Evolutionary conservation across 92 coral and sea anemone genomes (phyloP).

Genomic region (Zoanthus sociatus): DNA sequence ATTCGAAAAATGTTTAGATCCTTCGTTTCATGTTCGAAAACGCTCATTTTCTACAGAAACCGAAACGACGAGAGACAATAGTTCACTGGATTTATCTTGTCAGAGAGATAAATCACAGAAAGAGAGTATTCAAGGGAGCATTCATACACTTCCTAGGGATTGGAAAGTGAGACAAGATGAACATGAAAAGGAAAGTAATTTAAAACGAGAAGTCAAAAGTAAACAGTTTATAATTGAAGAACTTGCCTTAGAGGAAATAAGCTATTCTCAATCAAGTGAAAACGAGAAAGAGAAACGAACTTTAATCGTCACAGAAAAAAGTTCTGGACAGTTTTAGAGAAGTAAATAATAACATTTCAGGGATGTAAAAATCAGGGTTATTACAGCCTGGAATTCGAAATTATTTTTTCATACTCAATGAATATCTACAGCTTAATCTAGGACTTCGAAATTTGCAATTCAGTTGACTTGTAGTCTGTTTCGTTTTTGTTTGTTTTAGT

Average conservation of each 20-base stretch:
- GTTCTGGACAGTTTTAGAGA: neutral
- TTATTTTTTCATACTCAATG: neutral
- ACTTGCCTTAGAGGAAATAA: neutral
- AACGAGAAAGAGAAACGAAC: neutral
- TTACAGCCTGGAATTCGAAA: neutral
- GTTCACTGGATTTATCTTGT: neutral
- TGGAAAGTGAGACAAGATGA: conserved; percentile 6
- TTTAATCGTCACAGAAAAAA: neutral
- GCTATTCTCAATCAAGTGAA: neutral
- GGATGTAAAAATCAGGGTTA: neutral
- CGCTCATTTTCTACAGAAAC: conserved; percentile 81
- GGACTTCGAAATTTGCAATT: neutral
- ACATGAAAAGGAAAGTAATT: conserved; percentile 1
- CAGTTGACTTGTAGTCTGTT: neutral
- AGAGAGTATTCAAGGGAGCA: neutral
- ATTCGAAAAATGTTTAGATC: conserved; percentile 34
- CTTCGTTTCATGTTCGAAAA: conserved; percentile 64
- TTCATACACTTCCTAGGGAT: conserved; percentile 6
- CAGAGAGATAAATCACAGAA: neutral
- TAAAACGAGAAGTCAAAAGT: neutral
- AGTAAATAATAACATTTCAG: too few relatives aligned
- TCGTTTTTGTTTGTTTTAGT: neutral
- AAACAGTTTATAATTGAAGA: conserved; percentile 33
- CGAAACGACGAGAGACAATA: neutral
- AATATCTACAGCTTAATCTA: neutral